A percentile compares a stretch with the other conserved stretches of the same genome.
Conservation (phyloP, 2,113 vertebrate species). For the Pluvialis apricaria region DNA sequence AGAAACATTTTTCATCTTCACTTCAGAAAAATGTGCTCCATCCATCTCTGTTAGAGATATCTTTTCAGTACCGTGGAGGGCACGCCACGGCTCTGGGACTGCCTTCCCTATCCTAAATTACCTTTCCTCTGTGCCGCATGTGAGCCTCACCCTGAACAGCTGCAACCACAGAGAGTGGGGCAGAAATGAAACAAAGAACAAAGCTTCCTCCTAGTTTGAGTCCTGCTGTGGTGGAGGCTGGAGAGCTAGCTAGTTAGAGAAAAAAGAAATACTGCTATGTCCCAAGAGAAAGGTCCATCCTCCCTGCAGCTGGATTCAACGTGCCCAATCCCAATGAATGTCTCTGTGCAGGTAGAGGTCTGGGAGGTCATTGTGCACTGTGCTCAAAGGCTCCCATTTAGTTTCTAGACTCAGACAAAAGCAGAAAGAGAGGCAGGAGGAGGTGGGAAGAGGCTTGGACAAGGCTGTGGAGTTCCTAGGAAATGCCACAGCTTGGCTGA, state of each 20-base stretch:
- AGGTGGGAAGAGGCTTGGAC: background rate
- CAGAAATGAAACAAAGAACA: background rate
- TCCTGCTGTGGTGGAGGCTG: background rate
- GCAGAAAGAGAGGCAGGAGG: background rate
- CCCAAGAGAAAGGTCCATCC: background rate
- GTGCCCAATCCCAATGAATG: accelerated
- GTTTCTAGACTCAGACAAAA: background rate
- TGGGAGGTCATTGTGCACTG: background rate
- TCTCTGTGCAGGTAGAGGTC: background rate
- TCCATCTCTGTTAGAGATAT: background rate
- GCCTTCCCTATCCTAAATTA: background rate
- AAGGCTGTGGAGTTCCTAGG: background rate
- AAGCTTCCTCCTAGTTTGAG: background rate
- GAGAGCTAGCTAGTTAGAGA: background rate
- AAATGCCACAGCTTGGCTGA: background rate
- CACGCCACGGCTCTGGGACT: background rate
- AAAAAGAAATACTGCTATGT: background rate
- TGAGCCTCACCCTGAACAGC: background rate
- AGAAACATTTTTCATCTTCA: background rate
- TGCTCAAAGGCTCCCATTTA: background rate
- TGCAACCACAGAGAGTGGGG: background rate
- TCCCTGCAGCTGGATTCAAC: background rate
- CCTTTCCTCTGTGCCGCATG: background rate
- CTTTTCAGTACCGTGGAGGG: background rate
- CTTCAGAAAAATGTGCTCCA: background rate